These are phyloP conservation scores for Oncorhynchus clarkii DNA, from an alignment of 2,113 vertebrate genomes.

Conservation along the genomic window DNA sequence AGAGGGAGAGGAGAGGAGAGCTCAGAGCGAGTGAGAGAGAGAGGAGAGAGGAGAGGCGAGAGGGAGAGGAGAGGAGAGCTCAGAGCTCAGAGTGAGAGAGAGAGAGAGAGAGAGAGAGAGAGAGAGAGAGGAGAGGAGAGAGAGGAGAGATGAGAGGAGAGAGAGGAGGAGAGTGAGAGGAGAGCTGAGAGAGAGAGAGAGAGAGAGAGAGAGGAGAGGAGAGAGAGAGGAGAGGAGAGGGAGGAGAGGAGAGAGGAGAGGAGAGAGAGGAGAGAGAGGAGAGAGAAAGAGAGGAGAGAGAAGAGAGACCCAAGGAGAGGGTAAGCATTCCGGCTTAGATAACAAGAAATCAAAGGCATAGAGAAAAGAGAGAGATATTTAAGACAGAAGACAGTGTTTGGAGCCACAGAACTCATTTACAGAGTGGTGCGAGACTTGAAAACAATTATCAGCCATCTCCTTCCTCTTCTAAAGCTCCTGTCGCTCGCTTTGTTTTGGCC, in stretches of 20 bases:
- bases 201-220: no score
- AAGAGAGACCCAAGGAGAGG: conserved; percentile 48
- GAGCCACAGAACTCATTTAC: conserved; percentile 73
- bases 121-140: no score
- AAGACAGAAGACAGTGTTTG: conserved; percentile 59
- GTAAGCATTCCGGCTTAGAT: conserved; percentile 45
- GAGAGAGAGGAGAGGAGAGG: no score
- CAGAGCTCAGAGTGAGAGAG: no score
- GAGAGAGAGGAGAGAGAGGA: conserved; percentile 32
- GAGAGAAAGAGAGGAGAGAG: conserved; percentile 32
- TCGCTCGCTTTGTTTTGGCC: conserved; percentile 60
- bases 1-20: no score
- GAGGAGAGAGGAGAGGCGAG: no score
- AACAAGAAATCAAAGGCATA: background rate
- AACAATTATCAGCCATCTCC: conserved; percentile 76
- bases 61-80: no score
- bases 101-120: no score
- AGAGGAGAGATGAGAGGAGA: no score
- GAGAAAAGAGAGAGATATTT: conserved; percentile 17
- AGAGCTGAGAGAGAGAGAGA: no score
- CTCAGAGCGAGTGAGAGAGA: no score
- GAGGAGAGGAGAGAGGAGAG: background rate
- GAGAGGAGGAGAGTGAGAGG: no score
- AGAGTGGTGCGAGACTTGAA: conserved; percentile 71
- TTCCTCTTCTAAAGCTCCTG: conserved; percentile 60